Base-by-base conservation (phyloP, 2,113 vertebrate species). In the Crotalus helleri region DNA sequence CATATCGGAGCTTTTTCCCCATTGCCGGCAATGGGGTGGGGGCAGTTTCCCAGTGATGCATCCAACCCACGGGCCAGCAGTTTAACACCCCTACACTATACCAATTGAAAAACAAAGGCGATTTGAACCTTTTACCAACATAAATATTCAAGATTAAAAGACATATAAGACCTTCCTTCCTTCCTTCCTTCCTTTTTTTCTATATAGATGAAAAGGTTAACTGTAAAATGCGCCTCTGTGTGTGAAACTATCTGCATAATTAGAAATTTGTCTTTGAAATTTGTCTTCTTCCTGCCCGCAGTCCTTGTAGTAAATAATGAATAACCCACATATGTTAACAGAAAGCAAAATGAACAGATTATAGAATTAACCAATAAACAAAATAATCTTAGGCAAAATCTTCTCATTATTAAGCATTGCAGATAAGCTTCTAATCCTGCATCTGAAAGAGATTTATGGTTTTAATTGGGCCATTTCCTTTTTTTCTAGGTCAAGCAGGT, bases 401-500 rank as follows among this genome's bases (percentile, higher is more conserved):
- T 86, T 92, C 58, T 92, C 74, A 21, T 86, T 92, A 90, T 92
- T 92, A 51, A 93, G 57, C 55, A 64, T 3, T 26, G 87, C 87
- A 51, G 51, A 64, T 85, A 49, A 86, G 51, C 64, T 44, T 91
- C 51, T 49, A 90, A 33, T 90, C 88, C 88, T 90, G 61, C 90
- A 90, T 90, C n/a, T 90, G 59, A 90, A 54, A 87, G 9, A 49
- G 88, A 69, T 61, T 61, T 26, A 93, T 11, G 88, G 0, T 4
- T n/a, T 59, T 97, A 91, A 97, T 88, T 61, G 0, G 54, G 10
- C 61, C 54, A 2, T 96, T 94, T 94, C 19, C 3, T 4, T 53
- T 55, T 55, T 69, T 95, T 95, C 88, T 95, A 97, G 97, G 91
- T 91, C 91, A 33, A 91, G 91, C 54, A 92, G 64, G 94, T 93